Evolutionary conservation across 1,140 invertebrate species (phyloP).

Genomic region (Cotesia glomerata): DNA sequence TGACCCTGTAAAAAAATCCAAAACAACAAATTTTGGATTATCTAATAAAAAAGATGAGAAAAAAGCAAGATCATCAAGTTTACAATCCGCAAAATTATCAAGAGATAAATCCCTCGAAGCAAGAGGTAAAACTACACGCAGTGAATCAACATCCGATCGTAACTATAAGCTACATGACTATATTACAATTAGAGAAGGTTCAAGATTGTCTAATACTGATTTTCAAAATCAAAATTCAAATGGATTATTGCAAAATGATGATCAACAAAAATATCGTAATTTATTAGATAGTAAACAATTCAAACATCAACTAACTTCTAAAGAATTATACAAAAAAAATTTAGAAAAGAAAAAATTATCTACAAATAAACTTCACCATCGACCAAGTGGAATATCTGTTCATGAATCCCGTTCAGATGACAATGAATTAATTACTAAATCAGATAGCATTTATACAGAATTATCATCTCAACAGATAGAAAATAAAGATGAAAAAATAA

Average conservation of each 20-base stretch:
- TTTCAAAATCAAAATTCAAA: constrained; percentile 37
- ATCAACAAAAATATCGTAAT: constrained; percentile 31
- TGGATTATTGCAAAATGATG: constrained; percentile 34
- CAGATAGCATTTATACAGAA: constrained; percentile 32
- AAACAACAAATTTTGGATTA: constrained; percentile 49
- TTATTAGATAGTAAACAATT: constrained; percentile 33
- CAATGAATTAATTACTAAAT: constrained; percentile 35
- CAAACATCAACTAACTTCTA: constrained; percentile 22
- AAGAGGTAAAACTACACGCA: constrained; percentile 45
- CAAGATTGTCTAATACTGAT: constrained; percentile 39
- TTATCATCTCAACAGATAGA: constrained; percentile 34
- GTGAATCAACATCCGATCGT: constrained; percentile 44
- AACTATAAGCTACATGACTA: constrained; percentile 45
- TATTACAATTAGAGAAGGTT: constrained; percentile 43
- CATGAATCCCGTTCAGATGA: constrained; percentile 20
- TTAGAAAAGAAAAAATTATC: constrained; percentile 49
- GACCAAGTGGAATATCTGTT: constrained; percentile 34
- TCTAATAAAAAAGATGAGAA: constrained; percentile 52
- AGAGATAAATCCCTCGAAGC: constrained; percentile 47
- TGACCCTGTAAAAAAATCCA: constrained; percentile 47
- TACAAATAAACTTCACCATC: constrained; percentile 42
- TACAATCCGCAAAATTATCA: constrained; percentile 39
- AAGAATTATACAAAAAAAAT: constrained; percentile 45
- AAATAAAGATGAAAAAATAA: constrained; percentile 37
- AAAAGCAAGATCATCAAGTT: constrained; percentile 39